Evolutionary conservation across 2,888 invertebrate genomes (phyloP), one percentile per base, ranked within the genome.

Genomic region (Palloptera scutellata): DNA sequence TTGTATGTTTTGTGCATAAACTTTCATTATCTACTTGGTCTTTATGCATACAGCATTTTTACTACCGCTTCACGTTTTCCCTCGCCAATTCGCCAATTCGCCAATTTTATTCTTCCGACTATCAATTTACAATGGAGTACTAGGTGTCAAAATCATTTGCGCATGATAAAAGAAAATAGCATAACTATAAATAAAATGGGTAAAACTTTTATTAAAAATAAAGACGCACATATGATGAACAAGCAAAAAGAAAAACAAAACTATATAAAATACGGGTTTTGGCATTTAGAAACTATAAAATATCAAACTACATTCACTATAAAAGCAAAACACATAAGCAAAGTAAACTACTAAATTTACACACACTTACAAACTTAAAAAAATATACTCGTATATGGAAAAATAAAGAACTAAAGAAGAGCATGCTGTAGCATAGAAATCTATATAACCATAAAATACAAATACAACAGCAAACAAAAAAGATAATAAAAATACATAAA

Each of bases 211-310:
- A 30, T 4, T 30, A 30, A 30, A 30, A 30, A 30, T 4, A n/a
- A n/a, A n/a, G 11, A 55, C 20, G 13, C 40, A 20, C 6, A 40
- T n/a, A 57, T 13, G 20, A 15, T 30, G 13, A n/a, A 48, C 15
- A 48, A 45, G 40, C 3, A 51, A 45, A 15, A 64, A 48, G 11
- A 20, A 19, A 45, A 48, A 20, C 12, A 60, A 60, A 20, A 58
- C 42, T 64, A 52, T 20, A 59, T 30, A 40, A 59, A 64, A 59
- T 48, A 65, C 64, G 64, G 59, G 64, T 65, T 40, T 65, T 59
- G 52, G 64, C 64, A 65, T 59, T 65, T 45, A 53, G 13, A 59
- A 59, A n/a, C 15, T n/a, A 48, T 13, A 48, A 48, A 48, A 13
- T 48, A 13, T 13, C 13, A 42, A 43, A 59, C 9, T 10, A 55